Conservation (phyloP, 2,113 vertebrate species). For the Vombatus ursinus region DNA sequence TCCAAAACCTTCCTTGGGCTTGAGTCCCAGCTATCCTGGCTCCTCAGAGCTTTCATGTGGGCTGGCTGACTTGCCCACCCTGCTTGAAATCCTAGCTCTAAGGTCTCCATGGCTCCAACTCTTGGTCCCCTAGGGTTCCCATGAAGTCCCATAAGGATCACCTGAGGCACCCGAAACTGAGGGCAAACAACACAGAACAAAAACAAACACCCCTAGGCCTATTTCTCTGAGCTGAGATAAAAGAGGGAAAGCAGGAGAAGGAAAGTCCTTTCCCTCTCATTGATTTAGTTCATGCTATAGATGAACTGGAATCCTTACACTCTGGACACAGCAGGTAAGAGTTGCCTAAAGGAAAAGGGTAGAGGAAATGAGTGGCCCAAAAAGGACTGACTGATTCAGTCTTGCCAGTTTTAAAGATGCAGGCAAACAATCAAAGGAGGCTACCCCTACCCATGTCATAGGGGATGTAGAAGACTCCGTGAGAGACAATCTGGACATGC, state of each 20-base stretch:
- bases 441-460: background rate
- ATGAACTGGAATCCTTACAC: background rate
- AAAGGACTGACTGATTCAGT: background rate
- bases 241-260: background rate
- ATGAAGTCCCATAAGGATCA: background rate
- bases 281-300: background rate
- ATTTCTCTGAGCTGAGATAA: too few species aligned
- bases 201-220: background rate
- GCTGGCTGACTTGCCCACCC: background rate
- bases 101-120: background rate
- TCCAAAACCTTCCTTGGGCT: background rate
- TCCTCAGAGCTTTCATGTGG: background rate
- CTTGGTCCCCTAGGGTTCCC: background rate
- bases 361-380: background rate
- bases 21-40: background rate
- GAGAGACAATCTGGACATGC: background rate
- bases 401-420: background rate
- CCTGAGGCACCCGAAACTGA: background rate
- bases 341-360: background rate
- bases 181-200: background rate
- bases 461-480: background rate
- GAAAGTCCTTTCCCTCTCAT: background rate
- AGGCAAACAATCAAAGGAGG: background rate
- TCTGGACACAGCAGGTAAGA: background rate
- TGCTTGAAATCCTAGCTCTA: background rate